phyloP scores from a whole-genome alignment of 2,113 vertebrate species.

The Thermophis baileyi region DNA sequence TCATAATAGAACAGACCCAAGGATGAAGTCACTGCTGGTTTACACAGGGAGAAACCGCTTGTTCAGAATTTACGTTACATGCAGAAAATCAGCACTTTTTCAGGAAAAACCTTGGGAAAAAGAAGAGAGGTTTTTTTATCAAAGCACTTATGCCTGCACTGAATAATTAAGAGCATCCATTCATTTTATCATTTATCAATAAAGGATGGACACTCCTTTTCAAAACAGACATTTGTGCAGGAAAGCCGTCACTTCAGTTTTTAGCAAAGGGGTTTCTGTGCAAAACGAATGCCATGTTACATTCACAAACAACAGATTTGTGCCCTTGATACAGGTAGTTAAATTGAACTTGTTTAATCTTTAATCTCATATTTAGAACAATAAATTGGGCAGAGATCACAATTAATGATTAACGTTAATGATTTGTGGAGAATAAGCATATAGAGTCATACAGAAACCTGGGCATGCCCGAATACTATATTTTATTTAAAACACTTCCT shows the following conservation, averaged over 20 bases:
- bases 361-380: background rate
- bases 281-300: background rate
- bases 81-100: constrained; percentile 15
- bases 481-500: background rate
- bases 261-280: background rate
- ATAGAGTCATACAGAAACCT: background rate
- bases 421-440: background rate
- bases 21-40: background rate
- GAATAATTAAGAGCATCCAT: background rate
- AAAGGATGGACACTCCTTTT: background rate
- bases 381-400: background rate
- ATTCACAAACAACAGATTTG: background rate
- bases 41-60: background rate
- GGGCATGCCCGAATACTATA: background rate
- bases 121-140: background rate
- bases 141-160: background rate
- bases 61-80: background rate
- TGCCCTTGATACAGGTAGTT: background rate
- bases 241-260: background rate
- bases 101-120: background rate
- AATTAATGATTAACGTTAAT: background rate
- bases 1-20: background rate
- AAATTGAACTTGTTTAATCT: background rate
- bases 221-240: background rate
- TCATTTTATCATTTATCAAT: background rate